Evolutionary conservation across 2,797 vertebrate species (phyloP).

Genomic region (Eulemur mongoz): DNA sequence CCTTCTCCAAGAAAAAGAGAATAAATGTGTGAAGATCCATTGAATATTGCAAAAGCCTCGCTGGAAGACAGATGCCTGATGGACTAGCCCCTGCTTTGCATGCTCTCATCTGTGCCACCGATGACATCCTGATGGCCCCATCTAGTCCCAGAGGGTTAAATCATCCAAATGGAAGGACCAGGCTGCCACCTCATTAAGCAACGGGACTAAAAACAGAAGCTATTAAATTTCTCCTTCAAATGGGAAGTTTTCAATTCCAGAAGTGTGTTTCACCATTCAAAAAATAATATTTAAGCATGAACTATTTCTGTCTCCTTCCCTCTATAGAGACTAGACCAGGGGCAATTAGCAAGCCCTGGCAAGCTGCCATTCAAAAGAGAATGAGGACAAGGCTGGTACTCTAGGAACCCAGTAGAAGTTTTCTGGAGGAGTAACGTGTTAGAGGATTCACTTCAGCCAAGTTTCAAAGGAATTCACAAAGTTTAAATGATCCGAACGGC

Average conservation of each 20-base stretch:
- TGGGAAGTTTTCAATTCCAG: slow-evolving; percentile 41
- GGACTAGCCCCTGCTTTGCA: neutral
- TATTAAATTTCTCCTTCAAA: slow-evolving; percentile 60
- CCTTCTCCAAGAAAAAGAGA: neutral
- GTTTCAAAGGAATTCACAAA: slow-evolving; percentile 77
- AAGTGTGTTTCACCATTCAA: slow-evolving; percentile 52
- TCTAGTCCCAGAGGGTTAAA: neutral
- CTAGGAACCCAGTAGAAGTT: slow-evolving; percentile 51
- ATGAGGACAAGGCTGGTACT: neutral
- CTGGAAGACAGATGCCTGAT: neutral
- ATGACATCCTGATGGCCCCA: neutral
- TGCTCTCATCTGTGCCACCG: neutral
- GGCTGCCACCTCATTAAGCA: slow-evolving; percentile 61
- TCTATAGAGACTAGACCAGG: slow-evolving; percentile 68
- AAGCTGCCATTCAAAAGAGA: slow-evolving; percentile 66
- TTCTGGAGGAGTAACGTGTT: slow-evolving; percentile 47
- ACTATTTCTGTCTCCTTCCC: slow-evolving; percentile 65
- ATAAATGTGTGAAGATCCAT: neutral
- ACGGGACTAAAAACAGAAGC: slow-evolving; percentile 29
- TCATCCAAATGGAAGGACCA: slow-evolving; percentile 52
- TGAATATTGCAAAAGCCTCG: neutral
- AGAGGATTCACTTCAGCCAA: slow-evolving; percentile 75
- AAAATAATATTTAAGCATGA: slow-evolving; percentile 52
- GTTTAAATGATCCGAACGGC: slow-evolving; percentile 70
- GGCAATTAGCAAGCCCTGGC: slow-evolving; percentile 67